These are phyloP conservation scores for Branchinecta lindahli DNA, from an alignment of 1,140 invertebrate species.

Conservation along the genomic window DNA sequence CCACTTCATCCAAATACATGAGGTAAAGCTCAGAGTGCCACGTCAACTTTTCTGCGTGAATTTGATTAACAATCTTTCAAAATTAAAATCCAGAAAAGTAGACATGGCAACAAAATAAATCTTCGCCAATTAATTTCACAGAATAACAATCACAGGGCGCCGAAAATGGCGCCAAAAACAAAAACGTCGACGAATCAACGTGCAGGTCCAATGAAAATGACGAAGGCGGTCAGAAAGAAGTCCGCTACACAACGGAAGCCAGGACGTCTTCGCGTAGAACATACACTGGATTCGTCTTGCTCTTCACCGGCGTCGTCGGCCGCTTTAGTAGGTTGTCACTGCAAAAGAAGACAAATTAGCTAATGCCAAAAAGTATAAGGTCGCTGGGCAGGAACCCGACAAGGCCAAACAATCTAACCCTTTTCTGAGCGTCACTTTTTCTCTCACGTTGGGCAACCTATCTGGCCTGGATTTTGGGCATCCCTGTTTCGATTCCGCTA, in stretches of 20 bases:
- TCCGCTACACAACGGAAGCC: neutral
- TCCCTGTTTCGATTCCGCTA: no score
- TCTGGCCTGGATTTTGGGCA: no score
- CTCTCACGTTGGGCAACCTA: no score
- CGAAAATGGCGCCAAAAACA: neutral
- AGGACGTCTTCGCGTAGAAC: conserved; percentile 2
- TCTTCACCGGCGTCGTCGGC: conserved; percentile 3
- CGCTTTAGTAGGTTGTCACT: neutral
- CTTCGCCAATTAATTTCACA: neutral
- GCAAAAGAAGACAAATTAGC: neutral
- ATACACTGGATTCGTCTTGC: neutral
- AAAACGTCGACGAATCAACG: conserved; percentile 6
- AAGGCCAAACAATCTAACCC: no score
- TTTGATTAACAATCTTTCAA: no score
- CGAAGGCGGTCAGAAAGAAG: no score
- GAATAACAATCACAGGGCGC: conserved; percentile 7
- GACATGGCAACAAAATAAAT: neutral
- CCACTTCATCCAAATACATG: neutral
- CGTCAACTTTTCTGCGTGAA: no score
- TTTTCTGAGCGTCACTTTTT: no score
- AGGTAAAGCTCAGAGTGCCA: neutral
- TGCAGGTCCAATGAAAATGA: neutral
- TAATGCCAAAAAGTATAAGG: no score
- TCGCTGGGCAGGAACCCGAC: no score
- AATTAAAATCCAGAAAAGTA: no score